phyloP scores from a whole-genome alignment of 2,888 invertebrate genomes.

The Tenodera sinensis region DNA sequence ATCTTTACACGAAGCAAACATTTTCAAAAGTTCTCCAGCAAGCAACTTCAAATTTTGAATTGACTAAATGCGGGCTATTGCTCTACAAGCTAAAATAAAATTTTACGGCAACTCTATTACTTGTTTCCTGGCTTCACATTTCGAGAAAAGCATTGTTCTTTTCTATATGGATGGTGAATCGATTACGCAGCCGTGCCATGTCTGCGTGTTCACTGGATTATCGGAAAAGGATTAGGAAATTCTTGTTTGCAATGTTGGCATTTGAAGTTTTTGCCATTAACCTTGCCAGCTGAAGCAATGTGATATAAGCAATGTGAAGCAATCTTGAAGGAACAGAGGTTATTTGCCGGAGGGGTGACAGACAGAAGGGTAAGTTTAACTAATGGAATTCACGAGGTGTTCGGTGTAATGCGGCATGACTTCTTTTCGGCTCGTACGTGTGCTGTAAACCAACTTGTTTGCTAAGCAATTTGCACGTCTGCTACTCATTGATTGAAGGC shows the following conservation, averaged over 20 bases:
- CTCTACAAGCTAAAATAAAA: too few species aligned
- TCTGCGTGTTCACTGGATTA: not conserved
- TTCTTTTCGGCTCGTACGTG: not conserved
- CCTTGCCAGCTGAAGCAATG: not conserved
- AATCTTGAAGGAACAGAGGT: not conserved
- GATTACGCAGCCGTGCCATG: not conserved
- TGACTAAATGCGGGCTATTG: too few species aligned
- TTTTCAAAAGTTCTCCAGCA: too few species aligned
- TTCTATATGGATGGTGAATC: not conserved
- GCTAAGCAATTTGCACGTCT: not conserved
- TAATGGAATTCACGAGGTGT: not conserved
- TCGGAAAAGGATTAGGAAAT: not conserved
- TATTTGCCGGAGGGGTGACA: not conserved
- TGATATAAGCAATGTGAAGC: not conserved
- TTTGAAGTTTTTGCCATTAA: not conserved
- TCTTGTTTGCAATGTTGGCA: not conserved
- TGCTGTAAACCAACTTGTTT: not conserved
- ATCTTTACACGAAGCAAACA: too few species aligned
- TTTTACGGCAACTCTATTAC: too few species aligned
- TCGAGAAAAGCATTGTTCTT: not conserved
- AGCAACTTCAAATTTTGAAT: too few species aligned
- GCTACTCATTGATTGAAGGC: not conserved
- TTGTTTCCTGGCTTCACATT: not conserved
- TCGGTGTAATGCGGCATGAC: not conserved
- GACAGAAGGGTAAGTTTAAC: not conserved